Evolutionary conservation across 2,888 invertebrate genomes (phyloP).

Genomic region (Thysanoteuthis rhombus): DNA sequence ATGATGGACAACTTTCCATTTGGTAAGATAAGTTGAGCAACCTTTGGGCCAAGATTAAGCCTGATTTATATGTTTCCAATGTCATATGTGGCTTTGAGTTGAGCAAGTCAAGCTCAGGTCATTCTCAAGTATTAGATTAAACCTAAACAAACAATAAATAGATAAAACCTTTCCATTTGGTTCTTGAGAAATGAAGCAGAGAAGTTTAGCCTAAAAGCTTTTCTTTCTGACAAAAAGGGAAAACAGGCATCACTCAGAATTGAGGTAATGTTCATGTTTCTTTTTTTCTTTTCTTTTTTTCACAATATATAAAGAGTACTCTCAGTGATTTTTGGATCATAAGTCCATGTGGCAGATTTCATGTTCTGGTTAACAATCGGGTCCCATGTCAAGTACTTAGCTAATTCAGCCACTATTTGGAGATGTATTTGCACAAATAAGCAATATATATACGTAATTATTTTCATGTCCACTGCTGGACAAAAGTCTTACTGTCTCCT

Average conservation of each 20-base stretch:
- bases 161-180: background rate
- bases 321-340: background rate
- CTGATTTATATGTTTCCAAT: background rate
- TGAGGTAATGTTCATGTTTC: background rate
- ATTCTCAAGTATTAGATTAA: background rate
- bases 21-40: background rate
- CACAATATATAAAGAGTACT: background rate
- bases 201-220: background rate
- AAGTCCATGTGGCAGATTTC: background rate
- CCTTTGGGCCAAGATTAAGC: background rate
- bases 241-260: background rate
- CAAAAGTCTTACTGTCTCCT: too few relatives aligned
- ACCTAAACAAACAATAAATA: background rate
- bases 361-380: background rate
- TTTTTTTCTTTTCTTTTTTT: background rate
- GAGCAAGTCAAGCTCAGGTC: background rate
- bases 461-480: too few relatives aligned
- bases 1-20: background rate
- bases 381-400: background rate
- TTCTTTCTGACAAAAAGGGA: background rate
- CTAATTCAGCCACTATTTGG: too few relatives aligned
- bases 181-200: background rate
- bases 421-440: too few relatives aligned
- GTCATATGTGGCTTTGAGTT: background rate
- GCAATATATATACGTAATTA: too few relatives aligned